These are phyloP conservation scores for Argopecten irradians DNA, from an alignment of 1,140 invertebrate species.

Conservation along the genomic window DNA sequence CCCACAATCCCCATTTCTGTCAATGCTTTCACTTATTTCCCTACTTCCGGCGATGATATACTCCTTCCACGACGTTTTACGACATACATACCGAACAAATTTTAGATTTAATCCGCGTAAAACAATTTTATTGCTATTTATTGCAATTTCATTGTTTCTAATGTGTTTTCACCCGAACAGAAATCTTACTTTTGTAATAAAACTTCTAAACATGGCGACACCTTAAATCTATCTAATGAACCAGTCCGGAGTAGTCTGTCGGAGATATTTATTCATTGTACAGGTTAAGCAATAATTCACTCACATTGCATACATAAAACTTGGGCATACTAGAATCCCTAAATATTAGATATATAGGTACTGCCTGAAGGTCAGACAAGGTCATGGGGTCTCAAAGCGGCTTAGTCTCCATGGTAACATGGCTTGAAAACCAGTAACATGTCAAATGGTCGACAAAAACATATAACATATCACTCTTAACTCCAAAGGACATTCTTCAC, in stretches of 20 bases:
- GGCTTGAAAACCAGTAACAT: neutral
- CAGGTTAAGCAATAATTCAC: neutral
- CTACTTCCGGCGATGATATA: neutral
- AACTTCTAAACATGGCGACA: neutral
- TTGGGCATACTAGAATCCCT: neutral
- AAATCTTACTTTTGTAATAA: neutral
- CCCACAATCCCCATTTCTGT: neutral
- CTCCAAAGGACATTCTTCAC: constrained; percentile 1
- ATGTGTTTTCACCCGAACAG: neutral
- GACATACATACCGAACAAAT: neutral
- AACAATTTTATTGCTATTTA: neutral
- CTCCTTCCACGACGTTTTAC: neutral
- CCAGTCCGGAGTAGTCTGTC: neutral
- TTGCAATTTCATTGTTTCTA: constrained; percentile 1
- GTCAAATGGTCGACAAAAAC: neutral
- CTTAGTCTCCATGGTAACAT: neutral
- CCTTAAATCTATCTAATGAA: neutral
- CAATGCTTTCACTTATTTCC: neutral
- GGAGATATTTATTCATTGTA: neutral
- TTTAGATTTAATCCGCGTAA: neutral
- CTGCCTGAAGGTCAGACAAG: neutral
- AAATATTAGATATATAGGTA: neutral
- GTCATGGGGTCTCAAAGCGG: neutral
- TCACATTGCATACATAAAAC: neutral
- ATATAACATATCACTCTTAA: constrained; percentile 1